Evolutionary conservation across 2,113 vertebrate species (phyloP).

Genomic region (Catharus bicknelli): DNA sequence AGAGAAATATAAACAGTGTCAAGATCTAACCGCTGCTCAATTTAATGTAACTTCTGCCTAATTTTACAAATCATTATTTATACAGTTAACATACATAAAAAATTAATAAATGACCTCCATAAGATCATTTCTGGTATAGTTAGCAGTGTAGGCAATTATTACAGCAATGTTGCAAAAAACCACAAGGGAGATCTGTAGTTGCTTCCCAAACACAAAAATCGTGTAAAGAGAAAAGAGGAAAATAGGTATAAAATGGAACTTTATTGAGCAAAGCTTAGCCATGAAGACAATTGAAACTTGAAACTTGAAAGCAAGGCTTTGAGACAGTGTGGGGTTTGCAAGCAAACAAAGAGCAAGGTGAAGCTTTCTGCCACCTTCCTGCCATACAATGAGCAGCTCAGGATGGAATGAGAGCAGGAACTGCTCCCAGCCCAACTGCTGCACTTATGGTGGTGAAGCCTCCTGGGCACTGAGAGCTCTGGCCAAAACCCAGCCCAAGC

Average conservation of each 20-base stretch:
- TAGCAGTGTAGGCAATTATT: conserved; percentile 10
- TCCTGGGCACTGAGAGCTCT: neutral
- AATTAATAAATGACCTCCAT: conserved; percentile 40
- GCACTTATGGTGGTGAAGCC: neutral
- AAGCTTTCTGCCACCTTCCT: neutral
- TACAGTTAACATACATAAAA: conserved; percentile 52
- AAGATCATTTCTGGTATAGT: conserved; percentile 15
- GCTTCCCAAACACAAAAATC: conserved; percentile 14
- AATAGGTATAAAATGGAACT: neutral
- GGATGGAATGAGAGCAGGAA: neutral
- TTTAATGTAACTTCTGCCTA: conserved; percentile 54
- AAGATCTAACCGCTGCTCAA: conserved; percentile 45
- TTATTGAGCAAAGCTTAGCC: neutral
- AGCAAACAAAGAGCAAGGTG: neutral
- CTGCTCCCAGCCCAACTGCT: neutral
- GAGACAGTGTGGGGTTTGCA: neutral
- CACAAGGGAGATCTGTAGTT: conserved; percentile 28
- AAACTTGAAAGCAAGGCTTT: neutral
- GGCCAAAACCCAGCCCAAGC: neutral
- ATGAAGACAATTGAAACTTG: neutral
- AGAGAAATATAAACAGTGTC: conserved; percentile 53
- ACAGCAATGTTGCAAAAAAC: neutral
- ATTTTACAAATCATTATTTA: conserved; percentile 63
- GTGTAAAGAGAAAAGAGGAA: neutral
- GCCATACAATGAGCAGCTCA: neutral